Conservation (phyloP, 2,113 vertebrate species). For the Raja brachyura region DNA sequence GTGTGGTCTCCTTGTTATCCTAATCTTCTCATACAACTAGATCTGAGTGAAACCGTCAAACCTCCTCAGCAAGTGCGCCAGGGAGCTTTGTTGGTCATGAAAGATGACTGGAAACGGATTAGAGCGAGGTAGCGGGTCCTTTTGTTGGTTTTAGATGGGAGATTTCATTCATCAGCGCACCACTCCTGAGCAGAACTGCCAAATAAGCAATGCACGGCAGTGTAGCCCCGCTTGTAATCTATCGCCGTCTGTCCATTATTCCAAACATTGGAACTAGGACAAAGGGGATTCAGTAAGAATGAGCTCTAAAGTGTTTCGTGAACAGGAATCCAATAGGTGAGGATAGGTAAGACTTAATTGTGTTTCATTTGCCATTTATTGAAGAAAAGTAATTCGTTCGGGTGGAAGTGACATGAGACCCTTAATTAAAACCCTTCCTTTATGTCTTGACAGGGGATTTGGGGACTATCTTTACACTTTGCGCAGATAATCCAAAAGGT, state of each 20-base stretch:
- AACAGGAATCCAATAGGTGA: slow-evolving; percentile 30
- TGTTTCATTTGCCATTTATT: slow-evolving; percentile 34
- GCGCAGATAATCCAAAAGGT: slow-evolving; percentile 1
- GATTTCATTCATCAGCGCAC: slow-evolving; percentile 16
- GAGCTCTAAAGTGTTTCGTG: background rate
- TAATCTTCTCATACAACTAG: background rate
- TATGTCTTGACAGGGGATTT: slow-evolving; percentile 19
- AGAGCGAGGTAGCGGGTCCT: background rate
- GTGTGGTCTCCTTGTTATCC: background rate
- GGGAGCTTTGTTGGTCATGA: background rate
- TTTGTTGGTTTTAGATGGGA: slow-evolving; percentile 5
- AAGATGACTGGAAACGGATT: slow-evolving; percentile 5
- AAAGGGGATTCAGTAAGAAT: slow-evolving; percentile 9
- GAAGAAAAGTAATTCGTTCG: slow-evolving; percentile 1
- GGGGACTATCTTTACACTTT: background rate
- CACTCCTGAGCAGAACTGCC: slow-evolving; percentile 8
- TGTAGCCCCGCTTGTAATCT: background rate
- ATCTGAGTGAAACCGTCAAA: slow-evolving; percentile 2
- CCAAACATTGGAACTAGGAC: background rate
- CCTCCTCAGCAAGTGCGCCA: background rate
- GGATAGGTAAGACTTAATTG: slow-evolving; percentile 22
- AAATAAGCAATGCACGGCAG: slow-evolving; percentile 8
- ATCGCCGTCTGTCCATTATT: background rate
- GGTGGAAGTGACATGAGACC: slow-evolving; percentile 3
- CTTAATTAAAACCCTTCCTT: slow-evolving; percentile 24